Percentiles rank a stretch among this genome's conserved stretches.
Conservation (phyloP, 2,113 vertebrate genomes). For the Uropsilus gracilis region DNA sequence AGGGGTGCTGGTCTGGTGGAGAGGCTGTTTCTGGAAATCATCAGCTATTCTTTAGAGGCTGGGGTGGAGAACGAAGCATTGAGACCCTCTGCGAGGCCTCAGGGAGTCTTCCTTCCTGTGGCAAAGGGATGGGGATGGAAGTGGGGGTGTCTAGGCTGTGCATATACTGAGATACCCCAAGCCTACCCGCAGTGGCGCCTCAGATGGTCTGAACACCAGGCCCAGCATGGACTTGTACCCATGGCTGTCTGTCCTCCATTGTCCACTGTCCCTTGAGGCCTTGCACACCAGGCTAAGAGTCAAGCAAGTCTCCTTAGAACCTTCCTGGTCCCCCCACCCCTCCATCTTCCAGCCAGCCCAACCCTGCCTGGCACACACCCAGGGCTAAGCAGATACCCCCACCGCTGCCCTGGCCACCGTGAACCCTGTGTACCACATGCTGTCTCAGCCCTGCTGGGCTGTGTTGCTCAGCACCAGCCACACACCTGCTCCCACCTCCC, state of each 20-base stretch:
- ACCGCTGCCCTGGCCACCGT: too few relatives aligned
- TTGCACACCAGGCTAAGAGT: too few relatives aligned
- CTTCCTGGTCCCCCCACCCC: not conserved
- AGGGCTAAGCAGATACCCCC: rapidly evolving
- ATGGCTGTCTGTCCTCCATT: not conserved
- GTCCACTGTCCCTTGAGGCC: not conserved
- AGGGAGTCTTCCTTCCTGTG: not conserved
- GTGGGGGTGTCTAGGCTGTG: not conserved
- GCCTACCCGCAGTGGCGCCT: too few relatives aligned
- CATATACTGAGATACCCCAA: not conserved
- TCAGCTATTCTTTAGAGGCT: rapidly evolving
- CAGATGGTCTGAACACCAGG: too few relatives aligned
- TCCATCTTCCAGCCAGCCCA: rapidly evolving
- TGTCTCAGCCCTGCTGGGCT: too few relatives aligned
- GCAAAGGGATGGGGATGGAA: too few relatives aligned
- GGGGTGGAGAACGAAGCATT: not conserved
- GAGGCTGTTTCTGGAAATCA: not conserved
- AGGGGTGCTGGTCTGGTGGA: rapidly evolving
- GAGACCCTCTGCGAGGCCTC: rapidly evolving
- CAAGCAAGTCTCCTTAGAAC: not conserved
- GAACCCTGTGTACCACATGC: too few relatives aligned
- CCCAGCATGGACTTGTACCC: not conserved
- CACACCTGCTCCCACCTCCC: rapidly evolving
- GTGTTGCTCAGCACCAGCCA: not conserved
- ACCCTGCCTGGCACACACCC: rapidly evolving